Conservation (phyloP, 2,888 invertebrate species). For the Sipha maydis region DNA sequence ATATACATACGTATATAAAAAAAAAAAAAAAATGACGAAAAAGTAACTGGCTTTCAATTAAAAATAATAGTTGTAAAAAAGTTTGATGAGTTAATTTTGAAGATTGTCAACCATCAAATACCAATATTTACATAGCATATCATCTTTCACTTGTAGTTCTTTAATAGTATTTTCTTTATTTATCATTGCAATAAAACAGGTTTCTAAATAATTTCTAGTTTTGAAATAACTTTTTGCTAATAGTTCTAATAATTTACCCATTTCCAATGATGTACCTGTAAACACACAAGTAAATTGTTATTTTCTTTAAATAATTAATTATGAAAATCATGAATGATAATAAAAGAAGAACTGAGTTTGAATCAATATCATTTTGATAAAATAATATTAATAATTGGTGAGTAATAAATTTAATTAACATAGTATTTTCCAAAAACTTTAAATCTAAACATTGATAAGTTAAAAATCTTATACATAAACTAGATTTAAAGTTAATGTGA, state of each 20-base stretch:
- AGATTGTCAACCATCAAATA: conserved; percentile 35
- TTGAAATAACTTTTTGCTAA: conserved; percentile 20
- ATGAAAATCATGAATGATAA: conserved; percentile 1
- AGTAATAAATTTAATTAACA: not conserved
- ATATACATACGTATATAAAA: not conserved
- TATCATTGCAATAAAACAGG: conserved; percentile 11
- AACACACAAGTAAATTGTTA: not conserved
- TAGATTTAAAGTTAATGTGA: no score
- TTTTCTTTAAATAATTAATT: not conserved
- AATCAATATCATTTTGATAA: not conserved
- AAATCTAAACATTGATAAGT: no score
- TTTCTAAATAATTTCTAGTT: conserved; percentile 23
- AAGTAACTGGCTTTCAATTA: not conserved
- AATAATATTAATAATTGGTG: not conserved
- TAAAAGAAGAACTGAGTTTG: not conserved
- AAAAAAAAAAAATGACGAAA: not conserved
- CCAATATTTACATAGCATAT: conserved; percentile 51
- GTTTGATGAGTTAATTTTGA: not conserved
- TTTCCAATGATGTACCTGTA: conserved; percentile 45
- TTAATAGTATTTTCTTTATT: conserved; percentile 25
- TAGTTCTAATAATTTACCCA: conserved; percentile 25
- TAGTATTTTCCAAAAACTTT: not conserved
- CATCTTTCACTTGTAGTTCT: conserved; percentile 41
- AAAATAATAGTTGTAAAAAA: not conserved
- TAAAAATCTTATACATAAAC: no score